Base-by-base conservation (phyloP, 2,113 vertebrate species). In the Neogale vison region DNA sequence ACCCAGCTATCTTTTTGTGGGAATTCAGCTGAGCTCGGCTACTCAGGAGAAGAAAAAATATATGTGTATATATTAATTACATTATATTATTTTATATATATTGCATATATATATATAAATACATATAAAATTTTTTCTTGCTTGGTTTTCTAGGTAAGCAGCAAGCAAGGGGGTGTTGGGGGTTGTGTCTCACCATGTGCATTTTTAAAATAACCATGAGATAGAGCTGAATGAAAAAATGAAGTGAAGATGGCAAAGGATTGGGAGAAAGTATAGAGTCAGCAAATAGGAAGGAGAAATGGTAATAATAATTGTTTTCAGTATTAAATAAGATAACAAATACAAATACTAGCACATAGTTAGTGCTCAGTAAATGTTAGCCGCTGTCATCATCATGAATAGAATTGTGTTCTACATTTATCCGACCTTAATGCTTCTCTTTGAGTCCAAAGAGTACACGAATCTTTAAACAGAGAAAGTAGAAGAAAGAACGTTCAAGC, bases 381-480 rank as follows among this genome's bases (percentile, higher is more conserved):
- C 50, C 23, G 15, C 52, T 89, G 34, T 80, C 47, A 72, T 77
- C 42, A 57, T 6, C 36, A 10, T 57, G 71, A 81, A 88, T 17
- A 85, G 20, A 92, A 59, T 24, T 59, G 29, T 74, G 45, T 50
- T 80, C 26, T 83, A 13, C 26, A 15, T 85, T 50, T 57, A 42
- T 91, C 31, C n/a, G 47, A 24, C 10, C 34, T 42, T 42, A 77
- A 42, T 4, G 47, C 8, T 77, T 96, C 39, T 61, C 45, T 88
- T 89, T 93, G 36, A 63, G 57, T 87, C 47, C 24, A 77, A 72
- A 95, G 21, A 59, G 14, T 20, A 61, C 10, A 95, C 20, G 29
- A 79, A 80, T 90, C 65, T 93, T 84, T 89, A 97, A 79, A 82
- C 61, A 91, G 71, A 95, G 50, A 90, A 83, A 89, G 34, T 29